A percentile compares a stretch with the other conserved stretches of the same genome.
Conservation (phyloP, 2,888 invertebrate species). For the Cactoblastis cactorum region DNA sequence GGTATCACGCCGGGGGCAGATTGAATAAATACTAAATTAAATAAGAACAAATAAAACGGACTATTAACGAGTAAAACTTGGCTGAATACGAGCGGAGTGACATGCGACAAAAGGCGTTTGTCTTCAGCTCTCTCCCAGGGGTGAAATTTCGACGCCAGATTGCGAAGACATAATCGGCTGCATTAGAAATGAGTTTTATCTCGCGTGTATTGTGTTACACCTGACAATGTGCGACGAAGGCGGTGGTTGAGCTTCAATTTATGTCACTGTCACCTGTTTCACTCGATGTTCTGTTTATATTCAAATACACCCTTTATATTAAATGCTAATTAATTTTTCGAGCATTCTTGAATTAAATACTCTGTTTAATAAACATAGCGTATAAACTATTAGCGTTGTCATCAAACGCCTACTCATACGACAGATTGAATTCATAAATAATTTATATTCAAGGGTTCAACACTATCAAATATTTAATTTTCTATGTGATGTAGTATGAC, state of each 20-base stretch:
- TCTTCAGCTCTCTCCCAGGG: constrained; percentile 32
- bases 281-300: constrained; percentile 1
- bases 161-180: constrained; percentile 48
- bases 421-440: neutral
- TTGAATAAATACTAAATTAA: constrained; percentile 80
- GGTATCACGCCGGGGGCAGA: constrained; percentile 67
- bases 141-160: constrained; percentile 38
- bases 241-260: constrained; percentile 17
- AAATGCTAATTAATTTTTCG: neutral
- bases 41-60: constrained; percentile 76
- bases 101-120: constrained; percentile 52
- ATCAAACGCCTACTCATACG: constrained; percentile 1
- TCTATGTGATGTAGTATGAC: neutral
- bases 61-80: constrained; percentile 69
- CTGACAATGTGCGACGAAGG: constrained; percentile 12
- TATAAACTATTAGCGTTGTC: neutral
- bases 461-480: constrained; percentile 1
- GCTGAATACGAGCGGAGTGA: constrained; percentile 62
- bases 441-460: neutral
- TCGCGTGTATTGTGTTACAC: constrained; percentile 32
- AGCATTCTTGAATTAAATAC: neutral
- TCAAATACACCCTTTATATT: neutral
- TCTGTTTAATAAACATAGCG: neutral
- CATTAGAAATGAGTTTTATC: constrained; percentile 43
- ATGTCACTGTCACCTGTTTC: constrained; percentile 4